Base-by-base conservation (phyloP, 1,140 invertebrate genomes). In the Cotesia typhae region DNA sequence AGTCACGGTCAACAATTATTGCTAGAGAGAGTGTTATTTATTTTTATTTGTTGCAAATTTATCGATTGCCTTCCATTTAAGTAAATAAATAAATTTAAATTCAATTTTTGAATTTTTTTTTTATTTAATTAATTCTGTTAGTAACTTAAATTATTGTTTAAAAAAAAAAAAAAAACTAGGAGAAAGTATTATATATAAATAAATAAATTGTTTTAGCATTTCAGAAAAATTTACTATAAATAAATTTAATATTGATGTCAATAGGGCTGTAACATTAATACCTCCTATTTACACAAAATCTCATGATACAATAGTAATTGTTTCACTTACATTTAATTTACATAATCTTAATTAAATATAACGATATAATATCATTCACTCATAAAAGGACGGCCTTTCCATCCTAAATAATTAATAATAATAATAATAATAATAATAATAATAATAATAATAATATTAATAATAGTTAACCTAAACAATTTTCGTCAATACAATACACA, bases 1-100 rank as follows among this genome's bases (percentile, higher is more conserved):
- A 84, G 82, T 83, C 81, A 84, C 68, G 80, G 80, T 83, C 80
- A 80, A 76, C 82, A 84, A 83, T 82, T 85, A 85, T 83, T 82
- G 83, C 83, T 84, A 85, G 83, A 85, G 79, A 85, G 83, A 84
- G 85, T 86, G 85, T 87, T 87, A 87, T 87, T 87, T 87, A 87
- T 87, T 86, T 87, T 87, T 87, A 87, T 87, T 87, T 87, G 85
- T 87, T 87, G 85, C 84, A 82, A 85, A 86, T 87, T 87, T 86
- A 85, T 85, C 84, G 85, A 86, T 87, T 87, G 85, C 85, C 85
- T 86, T 87, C 84, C 84, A 87, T 84, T 85, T 86, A 79, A 86
- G 77, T 85, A 86, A 85, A 86, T 85, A 85, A 86, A 85, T 85
- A 82, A 85, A 84, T 80, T 79, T 72, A 80, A 79, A 83, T 83